A percentile compares a stretch with the other conserved stretches of the same genome.
Evolutionary conservation across 2,113 vertebrate genomes (phyloP).

Genomic region (Clinocottus analis): DNA sequence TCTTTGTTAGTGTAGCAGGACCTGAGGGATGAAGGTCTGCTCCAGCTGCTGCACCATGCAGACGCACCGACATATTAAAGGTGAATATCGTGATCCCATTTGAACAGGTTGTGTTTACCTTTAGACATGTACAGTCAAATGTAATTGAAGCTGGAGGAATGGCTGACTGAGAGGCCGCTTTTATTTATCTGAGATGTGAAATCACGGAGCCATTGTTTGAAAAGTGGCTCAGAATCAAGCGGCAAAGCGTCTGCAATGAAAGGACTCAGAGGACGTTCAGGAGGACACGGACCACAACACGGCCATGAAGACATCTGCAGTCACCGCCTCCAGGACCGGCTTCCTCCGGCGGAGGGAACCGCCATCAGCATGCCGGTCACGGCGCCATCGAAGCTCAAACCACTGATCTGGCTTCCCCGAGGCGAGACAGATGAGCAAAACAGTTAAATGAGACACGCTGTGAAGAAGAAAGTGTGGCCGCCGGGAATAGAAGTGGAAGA

Average conservation of each 20-base stretch:
- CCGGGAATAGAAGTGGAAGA: slow-evolving; percentile 10
- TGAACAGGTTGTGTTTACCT: no score
- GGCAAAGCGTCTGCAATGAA: neutral
- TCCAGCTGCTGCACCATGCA: slow-evolving; percentile 84
- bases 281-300: slow-evolving; percentile 82
- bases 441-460: neutral
- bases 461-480: slow-evolving; percentile 9
- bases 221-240: neutral
- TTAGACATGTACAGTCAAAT: no score
- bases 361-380: slow-evolving; percentile 83
- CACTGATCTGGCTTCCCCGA: slow-evolving; percentile 75
- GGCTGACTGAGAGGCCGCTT: neutral
- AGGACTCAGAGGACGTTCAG: neutral
- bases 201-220: neutral
- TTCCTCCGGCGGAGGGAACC: slow-evolving; percentile 76
- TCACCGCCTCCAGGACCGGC: slow-evolving; percentile 88
- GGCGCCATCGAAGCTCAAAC: slow-evolving; percentile 83
- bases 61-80: slow-evolving; percentile 85
- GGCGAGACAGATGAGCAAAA: slow-evolving; percentile 26
- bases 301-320: slow-evolving; percentile 78
- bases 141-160: neutral
- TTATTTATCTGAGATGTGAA: neutral
- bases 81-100: slow-evolving; percentile 89
- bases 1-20: slow-evolving; percentile 6
- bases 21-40: slow-evolving; percentile 79